Evolutionary conservation across 2,113 vertebrate species (phyloP).

Genomic region (Nibea coibor): DNA sequence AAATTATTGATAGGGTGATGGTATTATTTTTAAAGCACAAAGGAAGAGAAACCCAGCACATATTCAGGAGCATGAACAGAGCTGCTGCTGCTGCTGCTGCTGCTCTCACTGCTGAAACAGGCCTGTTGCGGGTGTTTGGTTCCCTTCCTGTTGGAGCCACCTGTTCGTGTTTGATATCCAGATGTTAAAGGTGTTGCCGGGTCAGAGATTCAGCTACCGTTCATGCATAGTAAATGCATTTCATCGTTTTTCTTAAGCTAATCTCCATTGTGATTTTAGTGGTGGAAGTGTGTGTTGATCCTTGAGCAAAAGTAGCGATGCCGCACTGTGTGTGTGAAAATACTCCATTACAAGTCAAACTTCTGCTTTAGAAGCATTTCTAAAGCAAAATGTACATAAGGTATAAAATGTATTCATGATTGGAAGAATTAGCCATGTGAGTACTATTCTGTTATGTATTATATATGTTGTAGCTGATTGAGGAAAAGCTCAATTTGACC

Average conservation of each 20-base stretch:
- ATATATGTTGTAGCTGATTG: neutral
- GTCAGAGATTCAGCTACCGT: constrained; percentile 23
- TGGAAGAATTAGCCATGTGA: neutral
- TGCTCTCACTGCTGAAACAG: constrained; percentile 17
- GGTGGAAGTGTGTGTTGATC: neutral
- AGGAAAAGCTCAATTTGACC: neutral
- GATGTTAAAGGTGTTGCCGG: constrained; percentile 35
- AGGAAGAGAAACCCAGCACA: constrained; percentile 33
- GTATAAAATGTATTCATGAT: neutral
- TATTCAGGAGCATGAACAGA: constrained; percentile 28
- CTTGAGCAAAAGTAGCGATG: neutral
- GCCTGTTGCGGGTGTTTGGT: constrained; percentile 2
- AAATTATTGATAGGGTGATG: constrained; percentile 64
- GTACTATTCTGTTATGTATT: neutral
- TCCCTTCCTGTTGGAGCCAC: constrained; percentile 40
- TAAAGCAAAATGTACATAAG: neutral
- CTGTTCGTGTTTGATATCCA: constrained; percentile 44
- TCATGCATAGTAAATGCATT: constrained; percentile 4
- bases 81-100: constrained; percentile 12
- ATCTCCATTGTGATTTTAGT: neutral
- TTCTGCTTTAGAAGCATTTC: neutral
- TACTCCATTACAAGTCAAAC: neutral
- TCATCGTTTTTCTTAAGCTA: neutral
- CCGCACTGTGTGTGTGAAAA: neutral
- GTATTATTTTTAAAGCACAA: constrained; percentile 52